Conservation (phyloP, 2,888 invertebrate genomes). For the Ophion costatus region DNA sequence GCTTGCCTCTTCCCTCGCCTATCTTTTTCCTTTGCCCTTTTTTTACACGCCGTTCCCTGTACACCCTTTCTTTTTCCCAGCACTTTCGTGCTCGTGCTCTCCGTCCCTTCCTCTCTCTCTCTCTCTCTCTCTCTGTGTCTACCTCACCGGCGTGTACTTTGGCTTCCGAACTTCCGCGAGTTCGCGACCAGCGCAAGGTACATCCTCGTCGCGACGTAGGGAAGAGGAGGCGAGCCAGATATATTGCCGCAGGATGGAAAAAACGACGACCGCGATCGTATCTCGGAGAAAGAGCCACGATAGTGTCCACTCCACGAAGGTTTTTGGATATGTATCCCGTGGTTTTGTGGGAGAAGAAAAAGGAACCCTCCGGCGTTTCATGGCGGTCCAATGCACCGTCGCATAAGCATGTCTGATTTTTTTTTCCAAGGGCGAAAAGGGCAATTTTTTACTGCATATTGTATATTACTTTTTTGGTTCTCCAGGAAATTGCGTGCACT, state of each 20-base stretch:
- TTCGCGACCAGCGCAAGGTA: slow-evolving; percentile 50
- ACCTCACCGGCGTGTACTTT: neutral
- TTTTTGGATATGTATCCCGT: slow-evolving; percentile 42
- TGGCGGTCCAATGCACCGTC: slow-evolving; percentile 20
- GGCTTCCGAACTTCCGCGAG: slow-evolving; percentile 60
- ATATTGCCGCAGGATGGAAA: slow-evolving; percentile 63
- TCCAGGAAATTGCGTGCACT: neutral
- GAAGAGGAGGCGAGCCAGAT: slow-evolving; percentile 39
- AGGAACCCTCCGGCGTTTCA: slow-evolving; percentile 7
- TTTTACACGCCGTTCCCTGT: slow-evolving; percentile 45
- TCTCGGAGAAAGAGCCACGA: slow-evolving; percentile 59
- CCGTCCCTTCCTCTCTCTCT: slow-evolving; percentile 15
- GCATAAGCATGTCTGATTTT: slow-evolving; percentile 2
- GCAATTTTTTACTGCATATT: neutral
- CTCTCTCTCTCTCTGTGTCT: neutral
- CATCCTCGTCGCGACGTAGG: slow-evolving; percentile 18
- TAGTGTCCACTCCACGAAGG: slow-evolving; percentile 54
- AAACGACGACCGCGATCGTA: slow-evolving; percentile 53
- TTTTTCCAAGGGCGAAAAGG: neutral
- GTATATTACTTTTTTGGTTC: neutral
- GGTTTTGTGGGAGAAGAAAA: neutral
- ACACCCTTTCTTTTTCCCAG: slow-evolving; percentile 27
- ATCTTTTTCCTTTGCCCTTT: slow-evolving; percentile 36
- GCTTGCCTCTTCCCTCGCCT: slow-evolving; percentile 43
- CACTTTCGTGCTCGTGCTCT: slow-evolving; percentile 18